Conservation (phyloP, 2,888 invertebrate genomes). For the Agrochola macilenta region DNA sequence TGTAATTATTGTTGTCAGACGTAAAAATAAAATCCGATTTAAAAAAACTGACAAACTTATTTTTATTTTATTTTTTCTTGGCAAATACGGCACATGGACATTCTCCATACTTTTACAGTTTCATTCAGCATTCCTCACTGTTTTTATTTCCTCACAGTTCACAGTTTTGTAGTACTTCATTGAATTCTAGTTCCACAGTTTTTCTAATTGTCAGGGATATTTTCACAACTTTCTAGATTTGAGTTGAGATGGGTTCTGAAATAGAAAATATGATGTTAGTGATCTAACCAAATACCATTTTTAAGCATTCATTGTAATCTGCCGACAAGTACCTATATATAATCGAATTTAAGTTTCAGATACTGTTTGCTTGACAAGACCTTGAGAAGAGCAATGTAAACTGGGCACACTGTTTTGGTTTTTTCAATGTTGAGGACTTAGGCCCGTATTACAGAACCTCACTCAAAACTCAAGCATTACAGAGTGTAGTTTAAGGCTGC, state of each 20-base stretch:
- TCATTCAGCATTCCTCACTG: neutral
- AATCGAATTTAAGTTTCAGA: neutral
- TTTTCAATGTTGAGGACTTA: neutral
- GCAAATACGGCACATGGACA: conserved; percentile 35
- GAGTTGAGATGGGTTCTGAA: conserved; percentile 9
- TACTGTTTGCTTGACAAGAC: no score
- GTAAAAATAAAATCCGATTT: conserved; percentile 8
- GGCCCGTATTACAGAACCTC: no score
- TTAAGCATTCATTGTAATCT: neutral
- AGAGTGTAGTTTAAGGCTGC: no score
- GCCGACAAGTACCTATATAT: no score
- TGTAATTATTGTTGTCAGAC: neutral
- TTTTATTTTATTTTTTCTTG: conserved; percentile 11
- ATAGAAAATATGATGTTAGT: conserved; percentile 5
- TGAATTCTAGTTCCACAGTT: neutral
- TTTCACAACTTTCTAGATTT: neutral
- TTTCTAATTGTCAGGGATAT: neutral
- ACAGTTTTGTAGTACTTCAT: neutral
- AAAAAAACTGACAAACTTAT: neutral
- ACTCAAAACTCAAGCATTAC: no score
- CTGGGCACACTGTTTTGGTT: neutral
- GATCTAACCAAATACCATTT: neutral
- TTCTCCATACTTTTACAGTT: neutral
- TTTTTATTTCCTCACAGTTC: neutral
- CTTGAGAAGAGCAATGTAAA: neutral